These are phyloP conservation scores for Oligia strigilis DNA, from an alignment of 2,888 invertebrate species.

Conservation along the genomic window DNA sequence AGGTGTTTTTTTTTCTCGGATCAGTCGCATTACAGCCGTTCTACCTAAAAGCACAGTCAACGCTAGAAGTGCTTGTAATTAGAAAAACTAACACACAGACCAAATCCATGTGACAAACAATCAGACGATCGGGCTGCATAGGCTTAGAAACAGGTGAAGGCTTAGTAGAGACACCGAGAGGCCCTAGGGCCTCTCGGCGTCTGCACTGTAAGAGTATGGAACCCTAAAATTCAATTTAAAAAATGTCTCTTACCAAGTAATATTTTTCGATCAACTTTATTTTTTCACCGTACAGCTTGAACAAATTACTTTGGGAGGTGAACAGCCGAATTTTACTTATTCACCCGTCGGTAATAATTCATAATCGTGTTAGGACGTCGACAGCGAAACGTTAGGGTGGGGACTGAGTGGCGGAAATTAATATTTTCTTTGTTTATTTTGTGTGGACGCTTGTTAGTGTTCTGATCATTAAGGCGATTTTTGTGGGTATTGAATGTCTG, in stretches of 20 bases:
- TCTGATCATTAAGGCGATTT: slow-evolving; percentile 12
- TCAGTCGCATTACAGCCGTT: too few species aligned
- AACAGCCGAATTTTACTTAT: slow-evolving; percentile 68
- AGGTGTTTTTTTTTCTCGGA: too few species aligned
- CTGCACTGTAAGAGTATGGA: background rate
- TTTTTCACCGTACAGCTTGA: slow-evolving; percentile 51
- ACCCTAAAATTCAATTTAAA: slow-evolving; percentile 9
- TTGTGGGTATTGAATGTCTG: background rate
- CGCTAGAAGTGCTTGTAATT: too few species aligned
- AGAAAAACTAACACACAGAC: too few species aligned
- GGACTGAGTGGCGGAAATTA: slow-evolving; percentile 59
- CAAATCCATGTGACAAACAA: too few species aligned
- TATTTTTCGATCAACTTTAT: slow-evolving; percentile 49
- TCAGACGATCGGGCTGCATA: background rate
- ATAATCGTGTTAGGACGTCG: slow-evolving; percentile 71
- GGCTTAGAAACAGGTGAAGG: background rate
- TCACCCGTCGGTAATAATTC: slow-evolving; percentile 71
- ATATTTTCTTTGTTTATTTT: slow-evolving; percentile 47
- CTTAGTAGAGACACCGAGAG: background rate
- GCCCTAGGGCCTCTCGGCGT: background rate
- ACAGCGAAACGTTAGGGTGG: slow-evolving; percentile 67
- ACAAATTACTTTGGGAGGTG: slow-evolving; percentile 64
- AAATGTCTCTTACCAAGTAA: slow-evolving; percentile 19
- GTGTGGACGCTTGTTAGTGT: slow-evolving; percentile 26
- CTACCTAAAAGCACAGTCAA: too few species aligned